phyloP scores from a whole-genome alignment of 30 jellyfish, hydroid and myxozoan species.

The Turritopsis rubra region DNA sequence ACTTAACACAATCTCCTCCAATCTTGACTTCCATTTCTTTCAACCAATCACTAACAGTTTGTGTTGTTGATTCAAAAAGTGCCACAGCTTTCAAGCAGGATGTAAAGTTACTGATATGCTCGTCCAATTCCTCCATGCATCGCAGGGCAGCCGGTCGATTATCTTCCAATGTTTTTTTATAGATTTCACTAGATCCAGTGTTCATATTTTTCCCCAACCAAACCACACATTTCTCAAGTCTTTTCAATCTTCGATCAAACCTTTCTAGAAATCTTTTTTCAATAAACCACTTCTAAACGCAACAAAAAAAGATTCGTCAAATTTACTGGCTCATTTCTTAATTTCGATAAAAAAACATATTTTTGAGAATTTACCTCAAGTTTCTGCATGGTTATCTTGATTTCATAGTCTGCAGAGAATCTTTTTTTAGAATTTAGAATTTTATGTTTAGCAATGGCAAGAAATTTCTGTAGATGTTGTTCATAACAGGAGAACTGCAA shows the following conservation, averaged over 20 bases:
- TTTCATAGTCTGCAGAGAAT: conserved; percentile 33
- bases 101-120: conserved; percentile 8
- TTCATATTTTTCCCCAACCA: not conserved
- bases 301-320: not conserved
- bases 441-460: conserved; percentile 45
- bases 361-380: conserved; percentile 42
- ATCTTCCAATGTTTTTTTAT: not conserved
- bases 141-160: not conserved
- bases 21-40: conserved; percentile 31
- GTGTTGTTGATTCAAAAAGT: conserved; percentile 9
- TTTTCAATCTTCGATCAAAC: conserved; percentile 30
- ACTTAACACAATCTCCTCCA: not conserved
- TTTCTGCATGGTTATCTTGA: conserved; percentile 14
- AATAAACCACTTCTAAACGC: conserved; percentile 57
- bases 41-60: conserved; percentile 42
- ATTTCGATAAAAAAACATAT: not conserved
- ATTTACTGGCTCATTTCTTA: not conserved
- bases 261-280: conserved; percentile 49
- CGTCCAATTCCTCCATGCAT: conserved; percentile 33
- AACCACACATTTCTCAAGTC: not conserved
- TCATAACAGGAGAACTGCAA: conserved; percentile 27
- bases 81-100: conserved; percentile 10
- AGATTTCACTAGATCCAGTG: not conserved
- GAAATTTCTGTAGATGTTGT: conserved; percentile 31
- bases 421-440: conserved; percentile 28